Evolutionary conservation across 2,797 vertebrate genomes (phyloP).

Genomic region (Luscinia luscinia): DNA sequence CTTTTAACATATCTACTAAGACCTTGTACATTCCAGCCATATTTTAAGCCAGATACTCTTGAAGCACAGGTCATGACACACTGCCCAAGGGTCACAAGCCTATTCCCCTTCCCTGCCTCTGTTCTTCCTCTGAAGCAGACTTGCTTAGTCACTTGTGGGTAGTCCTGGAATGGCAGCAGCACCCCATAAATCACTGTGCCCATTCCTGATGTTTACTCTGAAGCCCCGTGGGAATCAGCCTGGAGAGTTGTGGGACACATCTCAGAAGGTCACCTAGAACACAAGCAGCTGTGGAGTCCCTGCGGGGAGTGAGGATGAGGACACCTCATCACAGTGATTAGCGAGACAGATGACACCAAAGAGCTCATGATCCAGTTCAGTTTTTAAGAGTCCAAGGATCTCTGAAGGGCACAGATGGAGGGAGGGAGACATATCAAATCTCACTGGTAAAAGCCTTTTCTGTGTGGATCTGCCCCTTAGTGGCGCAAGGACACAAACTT

Average conservation of each 20-base stretch:
- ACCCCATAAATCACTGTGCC: neutral
- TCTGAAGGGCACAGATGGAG: neutral
- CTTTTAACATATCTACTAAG: neutral
- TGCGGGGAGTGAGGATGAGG: neutral
- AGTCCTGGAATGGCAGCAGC: neutral
- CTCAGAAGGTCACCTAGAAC: neutral
- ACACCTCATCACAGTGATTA: neutral
- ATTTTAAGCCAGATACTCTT: conserved; percentile 15
- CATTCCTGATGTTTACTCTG: neutral
- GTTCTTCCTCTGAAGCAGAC: neutral
- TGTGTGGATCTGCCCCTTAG: neutral
- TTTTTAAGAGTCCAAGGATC: neutral
- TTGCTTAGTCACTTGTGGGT: neutral
- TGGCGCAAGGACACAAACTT: neutral
- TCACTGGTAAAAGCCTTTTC: neutral
- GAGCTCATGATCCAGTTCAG: neutral
- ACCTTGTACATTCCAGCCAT: neutral
- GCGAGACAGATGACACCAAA: neutral
- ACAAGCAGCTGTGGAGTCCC: neutral
- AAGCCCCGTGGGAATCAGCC: neutral
- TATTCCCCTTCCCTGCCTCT: neutral
- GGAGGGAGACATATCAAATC: neutral
- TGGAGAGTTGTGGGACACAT: neutral
- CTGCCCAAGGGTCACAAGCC: neutral
- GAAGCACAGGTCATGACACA: neutral